phyloP scores from a whole-genome alignment of 1,140 invertebrate genomes.

The Augochlora pura region DNA sequence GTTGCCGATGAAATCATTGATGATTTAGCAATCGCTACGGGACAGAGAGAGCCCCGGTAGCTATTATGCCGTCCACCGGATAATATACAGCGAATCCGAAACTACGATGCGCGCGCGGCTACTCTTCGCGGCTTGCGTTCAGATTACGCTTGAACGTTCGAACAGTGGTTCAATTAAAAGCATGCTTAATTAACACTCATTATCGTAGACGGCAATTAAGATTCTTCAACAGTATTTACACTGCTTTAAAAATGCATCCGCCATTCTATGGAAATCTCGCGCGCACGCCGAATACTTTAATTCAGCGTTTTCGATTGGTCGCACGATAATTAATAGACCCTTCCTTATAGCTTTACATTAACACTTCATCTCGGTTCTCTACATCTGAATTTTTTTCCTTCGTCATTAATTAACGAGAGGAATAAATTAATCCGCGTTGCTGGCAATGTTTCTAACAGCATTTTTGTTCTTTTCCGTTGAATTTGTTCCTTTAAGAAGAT shows the following conservation, averaged over 20 bases:
- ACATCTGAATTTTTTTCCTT: too few species aligned
- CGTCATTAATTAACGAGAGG: too few species aligned
- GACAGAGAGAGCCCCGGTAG: neutral
- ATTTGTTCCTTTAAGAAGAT: too few species aligned
- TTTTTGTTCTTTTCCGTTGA: too few species aligned
- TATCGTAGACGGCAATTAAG: neutral
- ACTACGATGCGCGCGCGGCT: neutral
- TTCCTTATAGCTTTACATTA: too few species aligned
- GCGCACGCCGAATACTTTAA: too few species aligned
- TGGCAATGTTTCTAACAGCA: too few species aligned
- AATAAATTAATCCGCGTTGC: too few species aligned
- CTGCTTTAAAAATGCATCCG: neutral
- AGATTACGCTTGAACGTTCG: neutral
- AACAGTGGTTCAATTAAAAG: neutral
- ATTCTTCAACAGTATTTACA: neutral
- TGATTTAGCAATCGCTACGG: constrained; percentile 40
- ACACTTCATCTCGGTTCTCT: too few species aligned
- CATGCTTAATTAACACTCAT: neutral
- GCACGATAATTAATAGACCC: too few species aligned
- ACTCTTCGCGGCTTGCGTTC: neutral
- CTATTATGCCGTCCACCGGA: neutral
- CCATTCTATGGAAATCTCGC: neutral
- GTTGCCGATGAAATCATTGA: constrained; percentile 43
- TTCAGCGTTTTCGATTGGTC: too few species aligned
- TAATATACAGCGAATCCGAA: neutral